Percentiles rank a stretch among this genome's conserved stretches.
These are phyloP conservation scores for Antigone vipio DNA, from an alignment of 2,113 vertebrate genomes.

Conservation along the genomic window DNA sequence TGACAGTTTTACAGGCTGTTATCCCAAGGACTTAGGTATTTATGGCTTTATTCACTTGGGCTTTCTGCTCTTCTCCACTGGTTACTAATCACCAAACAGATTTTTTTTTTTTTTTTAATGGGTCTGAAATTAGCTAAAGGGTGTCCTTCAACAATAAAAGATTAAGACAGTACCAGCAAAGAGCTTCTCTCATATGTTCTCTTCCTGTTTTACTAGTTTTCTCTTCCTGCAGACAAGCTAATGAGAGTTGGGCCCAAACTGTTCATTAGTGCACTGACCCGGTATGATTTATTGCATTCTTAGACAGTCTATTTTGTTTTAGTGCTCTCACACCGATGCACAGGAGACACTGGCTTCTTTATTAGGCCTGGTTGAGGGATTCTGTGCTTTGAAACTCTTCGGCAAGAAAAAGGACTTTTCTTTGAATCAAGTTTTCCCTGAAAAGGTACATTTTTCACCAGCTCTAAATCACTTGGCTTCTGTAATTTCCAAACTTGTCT, in stretches of 20 bases:
- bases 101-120: constrained; percentile 38
- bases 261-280: constrained; percentile 40
- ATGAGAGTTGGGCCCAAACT: not conserved
- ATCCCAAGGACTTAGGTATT: constrained; percentile 70
- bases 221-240: constrained; percentile 53
- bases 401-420: not conserved
- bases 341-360: constrained; percentile 1
- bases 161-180: not conserved
- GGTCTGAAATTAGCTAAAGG: constrained; percentile 63
- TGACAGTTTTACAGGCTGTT: constrained; percentile 77
- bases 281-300: constrained; percentile 39
- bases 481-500: not conserved
- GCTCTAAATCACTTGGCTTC: not conserved
- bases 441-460: not conserved
- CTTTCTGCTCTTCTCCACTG: constrained; percentile 57
- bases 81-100: constrained; percentile 59
- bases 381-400: not conserved
- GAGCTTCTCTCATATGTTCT: constrained; percentile 10
- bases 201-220: constrained; percentile 51
- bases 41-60: constrained; percentile 63
- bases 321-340: constrained; percentile 22
- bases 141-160: constrained; percentile 55
- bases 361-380: not conserved
- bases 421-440: not conserved
- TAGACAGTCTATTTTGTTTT: not conserved